Base-by-base conservation (phyloP, 2,888 invertebrate species). In the Stenurella melanura region DNA sequence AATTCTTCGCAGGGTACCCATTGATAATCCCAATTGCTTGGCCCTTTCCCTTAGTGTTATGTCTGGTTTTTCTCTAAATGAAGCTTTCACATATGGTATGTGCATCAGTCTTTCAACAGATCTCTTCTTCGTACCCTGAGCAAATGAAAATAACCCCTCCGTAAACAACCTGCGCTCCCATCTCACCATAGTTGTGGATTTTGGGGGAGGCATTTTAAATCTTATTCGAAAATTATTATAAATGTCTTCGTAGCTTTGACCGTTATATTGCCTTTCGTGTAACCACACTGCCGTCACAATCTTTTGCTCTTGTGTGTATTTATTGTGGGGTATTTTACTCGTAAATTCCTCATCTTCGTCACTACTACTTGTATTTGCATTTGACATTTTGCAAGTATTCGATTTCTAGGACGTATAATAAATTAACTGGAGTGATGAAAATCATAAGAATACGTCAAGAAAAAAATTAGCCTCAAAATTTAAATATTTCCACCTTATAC, bases 231-330 rank as follows among this genome's bases (percentile, higher is more conserved):
- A 91, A 80, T 90, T 90, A 38, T 87, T 86, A 80, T 89, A 89
- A 64, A 91, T 90, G 87, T 90, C 85, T 74, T 85, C 84, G 85
- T 82, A 85, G 34, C 87, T 86, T 77, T 87, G 87, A 72, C 85
- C 87, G 12, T 90, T 89, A 74, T 86, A 86, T 66, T 88, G 87
- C 66, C 90, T 87, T 83, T 91, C 91, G 75, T 91, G 91, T 30
- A 91, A 90, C 91, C 91, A 91, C 21, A 90, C 91, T 0, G 90
- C 91, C 0, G 91, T 88, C 30, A 91, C 88, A 17, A 91, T 85
- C 78, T 90, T 87, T 83, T 90, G 90, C 78, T 91, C 91, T 64
- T 90, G 87, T 1, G 88, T 90, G 72, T 87, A 88, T 18, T 66
- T 15, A 54, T 19, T 38, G 19, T 63, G 34, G 18, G 9, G 50